Evolutionary conservation across 2,888 invertebrate genomes (phyloP), one percentile per base, ranked within the genome.

Genomic region (Saturnia pavonia): DNA sequence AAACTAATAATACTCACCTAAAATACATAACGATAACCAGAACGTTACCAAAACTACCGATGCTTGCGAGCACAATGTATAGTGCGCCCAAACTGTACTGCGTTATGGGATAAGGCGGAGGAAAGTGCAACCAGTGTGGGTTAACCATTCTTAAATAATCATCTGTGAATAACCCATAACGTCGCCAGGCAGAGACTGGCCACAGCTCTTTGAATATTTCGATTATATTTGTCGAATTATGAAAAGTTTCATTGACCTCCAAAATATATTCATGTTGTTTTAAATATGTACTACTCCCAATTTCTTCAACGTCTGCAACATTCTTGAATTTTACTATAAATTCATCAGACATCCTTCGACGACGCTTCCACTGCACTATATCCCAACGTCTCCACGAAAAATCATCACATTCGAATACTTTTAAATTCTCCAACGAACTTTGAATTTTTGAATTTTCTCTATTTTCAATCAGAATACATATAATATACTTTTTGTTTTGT

Each of bases 1-100:
- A 60, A 11, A 14, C 27, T 7, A n/a, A 16, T 54, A 57, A 54
- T 43, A 70, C 57, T 94, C 83, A 97, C 97, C 95, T 96, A 77
- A 94, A 85, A 84, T 96, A 97, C 95, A 97, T 95, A 75, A 95
- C 94, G 73, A 97, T 95, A 67, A 97, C 97, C 54, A 96, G 90
- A 11, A 94, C 91, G 83, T 97, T 97, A 70, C 97, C 97, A 60
- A 94, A 90, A 71, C 95, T 91, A 12, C 97, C 97, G 48, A 95
- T 85, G 2, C 94, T 81, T 86, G 96, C 95, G 81, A 97, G 93
- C 48, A 95, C 78, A 40, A 95, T 82, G 83, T 97, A 97, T 43
- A 96, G 80, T 19, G 89, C 88, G 14, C 95, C 96, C 74, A 97
- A 88, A 0, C 92, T 85, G 79, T 96, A 95, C 82, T 96, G 95